A percentile compares a stretch with the other conserved stretches of the same genome.
phyloP scores from a whole-genome alignment of 2,888 invertebrate species.

The Pyrrhia umbra region DNA sequence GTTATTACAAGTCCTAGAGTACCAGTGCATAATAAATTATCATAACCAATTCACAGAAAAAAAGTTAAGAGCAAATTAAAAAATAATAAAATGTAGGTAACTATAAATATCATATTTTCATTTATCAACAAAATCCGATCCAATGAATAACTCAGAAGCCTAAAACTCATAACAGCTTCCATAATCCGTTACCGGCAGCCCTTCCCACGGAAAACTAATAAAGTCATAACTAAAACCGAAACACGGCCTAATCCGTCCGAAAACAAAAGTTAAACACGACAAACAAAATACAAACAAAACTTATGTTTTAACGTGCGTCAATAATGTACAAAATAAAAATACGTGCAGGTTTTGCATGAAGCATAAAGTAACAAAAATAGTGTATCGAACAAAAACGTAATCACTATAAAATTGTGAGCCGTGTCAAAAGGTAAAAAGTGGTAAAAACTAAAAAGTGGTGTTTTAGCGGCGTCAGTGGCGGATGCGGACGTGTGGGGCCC shows the following conservation, averaged over 20 bases:
- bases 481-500: constrained; percentile 77
- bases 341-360: constrained; percentile 3
- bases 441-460: constrained; percentile 66
- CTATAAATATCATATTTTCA: constrained; percentile 19
- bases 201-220: constrained; percentile 49
- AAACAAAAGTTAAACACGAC: constrained; percentile 43
- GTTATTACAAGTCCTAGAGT: no score
- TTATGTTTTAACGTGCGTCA: constrained; percentile 39
- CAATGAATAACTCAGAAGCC: constrained; percentile 33
- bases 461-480: constrained; percentile 79
- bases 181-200: constrained; percentile 39
- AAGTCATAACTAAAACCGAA: constrained; percentile 46
- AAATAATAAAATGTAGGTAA: background rate
- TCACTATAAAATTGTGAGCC: constrained; percentile 61
- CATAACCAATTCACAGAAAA: no score
- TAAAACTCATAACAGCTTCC: constrained; percentile 46
- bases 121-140: constrained; percentile 20
- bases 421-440: constrained; percentile 64
- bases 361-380: constrained; percentile 31
- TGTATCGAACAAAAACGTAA: constrained; percentile 57
- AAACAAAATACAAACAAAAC: constrained; percentile 42
- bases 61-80: background rate
- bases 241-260: constrained; percentile 44
- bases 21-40: no score
- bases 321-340: constrained; percentile 2